Percentiles rank a stretch among this genome's conserved stretches.
Conservation (phyloP, 2,797 vertebrate species). For the Nasua narica region DNA sequence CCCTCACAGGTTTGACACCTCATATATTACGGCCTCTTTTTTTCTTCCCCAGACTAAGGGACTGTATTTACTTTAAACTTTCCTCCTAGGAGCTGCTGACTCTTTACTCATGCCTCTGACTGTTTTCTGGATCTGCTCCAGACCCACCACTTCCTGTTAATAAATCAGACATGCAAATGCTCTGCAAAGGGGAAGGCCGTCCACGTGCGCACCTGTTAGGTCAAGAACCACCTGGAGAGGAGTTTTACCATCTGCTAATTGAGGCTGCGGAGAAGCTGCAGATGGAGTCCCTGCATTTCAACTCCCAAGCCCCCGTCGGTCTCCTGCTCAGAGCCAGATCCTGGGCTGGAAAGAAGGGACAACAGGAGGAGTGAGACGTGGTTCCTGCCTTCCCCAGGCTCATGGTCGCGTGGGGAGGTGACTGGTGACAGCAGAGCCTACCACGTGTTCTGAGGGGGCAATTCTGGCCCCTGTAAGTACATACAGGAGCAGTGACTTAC, state of each 20-base stretch:
- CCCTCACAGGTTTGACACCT: background rate
- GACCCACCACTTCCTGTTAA: conserved; percentile 41
- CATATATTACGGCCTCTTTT: background rate
- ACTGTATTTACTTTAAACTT: conserved; percentile 42
- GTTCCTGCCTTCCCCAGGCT: background rate
- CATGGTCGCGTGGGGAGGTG: fast-evolving
- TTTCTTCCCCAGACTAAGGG: background rate
- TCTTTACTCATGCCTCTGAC: conserved; percentile 26
- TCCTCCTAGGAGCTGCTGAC: conserved; percentile 34
- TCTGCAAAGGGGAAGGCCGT: background rate
- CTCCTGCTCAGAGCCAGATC: background rate
- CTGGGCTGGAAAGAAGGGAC: background rate
- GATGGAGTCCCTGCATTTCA: background rate
- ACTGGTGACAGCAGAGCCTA: background rate
- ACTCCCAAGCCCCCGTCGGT: background rate
- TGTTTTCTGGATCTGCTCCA: conserved; percentile 30
- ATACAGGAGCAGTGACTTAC: background rate
- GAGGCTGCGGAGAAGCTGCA: background rate
- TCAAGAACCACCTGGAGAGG: conserved; percentile 66
- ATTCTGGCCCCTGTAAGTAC: background rate
- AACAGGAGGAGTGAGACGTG: background rate
- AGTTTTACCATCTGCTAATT: conserved; percentile 54
- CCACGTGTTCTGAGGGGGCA: background rate
- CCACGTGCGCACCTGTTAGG: conserved; percentile 46
- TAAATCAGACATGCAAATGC: conserved; percentile 19